Evolutionary conservation across 2,797 vertebrate species (phyloP), one percentile per base, ranked within the genome.

Genomic region (Acanthis flammea): DNA sequence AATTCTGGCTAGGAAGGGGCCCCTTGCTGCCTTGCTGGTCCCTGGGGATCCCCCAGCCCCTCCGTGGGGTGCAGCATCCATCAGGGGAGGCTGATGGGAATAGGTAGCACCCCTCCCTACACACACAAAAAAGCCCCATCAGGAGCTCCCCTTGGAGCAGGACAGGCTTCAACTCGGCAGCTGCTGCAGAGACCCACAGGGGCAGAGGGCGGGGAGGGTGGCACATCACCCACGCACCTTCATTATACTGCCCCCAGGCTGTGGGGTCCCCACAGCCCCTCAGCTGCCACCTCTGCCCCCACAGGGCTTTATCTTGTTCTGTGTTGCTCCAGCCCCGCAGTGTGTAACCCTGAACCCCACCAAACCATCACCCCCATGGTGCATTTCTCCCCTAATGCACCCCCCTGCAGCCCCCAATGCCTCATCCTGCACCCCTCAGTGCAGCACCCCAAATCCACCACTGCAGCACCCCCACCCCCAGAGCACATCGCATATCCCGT

Each of bases 201-300:
- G 39, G 47, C 28, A 23, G 54, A 25, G 5, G 4, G 11, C 9
- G 44, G 31, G 33, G 10, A 51, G 24, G 11, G 27, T 12, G 1
- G 47, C 17, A 13, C 87, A 50, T 27, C 68, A 39, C 35, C 65
- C 17, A 0, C 1, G 7, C 39, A 30, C 35, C 25, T 45, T 14
- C 24, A 35, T 41, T 9, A 12, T 45, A 12, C 58, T 27, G 31
- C 3, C 55, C 57, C 51, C 3, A 5, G 0, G 0, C 7, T 9
- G 5, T 8, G 2, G 5, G 22, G 33, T 44, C 25, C 48, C 51
- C 2, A 1, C 45, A 58, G 57, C 16, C 14, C 62, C 54, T 41
- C 3, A 3, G 18, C 9, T n/a, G 42, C 51, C 15, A 15, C 19
- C 27, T 66, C 30, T 33, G 27, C 12, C 19, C 28, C 33, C 24